Percentiles rank a stretch among this genome's conserved stretches.
Conservation (phyloP, 2,888 invertebrate species). For the Digitonthophagus gazella region DNA sequence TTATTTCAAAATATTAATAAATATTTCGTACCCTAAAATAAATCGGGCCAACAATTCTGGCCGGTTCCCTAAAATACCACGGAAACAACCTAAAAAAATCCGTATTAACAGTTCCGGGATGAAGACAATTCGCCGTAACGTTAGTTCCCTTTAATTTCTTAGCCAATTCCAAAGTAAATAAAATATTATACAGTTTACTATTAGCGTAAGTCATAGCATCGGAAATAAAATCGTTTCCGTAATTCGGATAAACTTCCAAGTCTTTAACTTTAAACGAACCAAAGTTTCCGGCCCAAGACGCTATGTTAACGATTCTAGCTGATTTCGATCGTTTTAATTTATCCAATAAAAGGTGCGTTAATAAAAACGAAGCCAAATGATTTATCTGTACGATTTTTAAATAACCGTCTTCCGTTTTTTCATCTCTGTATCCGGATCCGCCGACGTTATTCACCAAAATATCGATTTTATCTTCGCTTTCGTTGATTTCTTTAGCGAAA, state of each 20-base stretch:
- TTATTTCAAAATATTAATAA: not conserved
- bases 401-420: constrained; percentile 60
- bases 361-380: constrained; percentile 48
- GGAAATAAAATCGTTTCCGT: not conserved
- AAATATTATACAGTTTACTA: constrained; percentile 44
- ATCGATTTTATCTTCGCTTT: constrained; percentile 56
- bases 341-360: constrained; percentile 61
- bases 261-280: not conserved
- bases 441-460: constrained; percentile 67
- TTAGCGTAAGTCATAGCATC: constrained; percentile 6
- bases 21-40: constrained; percentile 18
- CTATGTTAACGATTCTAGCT: constrained; percentile 20
- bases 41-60: not conserved
- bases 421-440: constrained; percentile 50
- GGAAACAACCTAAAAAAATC: constrained; percentile 33
- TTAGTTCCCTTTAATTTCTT: constrained; percentile 41
- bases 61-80: not conserved
- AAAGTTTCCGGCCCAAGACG: constrained; percentile 14
- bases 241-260: not conserved
- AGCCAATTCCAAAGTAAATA: constrained; percentile 46
- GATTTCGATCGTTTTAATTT: constrained; percentile 13
- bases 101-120: constrained; percentile 48
- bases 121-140: constrained; percentile 46
- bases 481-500: constrained; percentile 61
- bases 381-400: constrained; percentile 53